Evolutionary conservation across 2,113 vertebrate genomes (phyloP).

Genomic region (Trematocara marginatum): DNA sequence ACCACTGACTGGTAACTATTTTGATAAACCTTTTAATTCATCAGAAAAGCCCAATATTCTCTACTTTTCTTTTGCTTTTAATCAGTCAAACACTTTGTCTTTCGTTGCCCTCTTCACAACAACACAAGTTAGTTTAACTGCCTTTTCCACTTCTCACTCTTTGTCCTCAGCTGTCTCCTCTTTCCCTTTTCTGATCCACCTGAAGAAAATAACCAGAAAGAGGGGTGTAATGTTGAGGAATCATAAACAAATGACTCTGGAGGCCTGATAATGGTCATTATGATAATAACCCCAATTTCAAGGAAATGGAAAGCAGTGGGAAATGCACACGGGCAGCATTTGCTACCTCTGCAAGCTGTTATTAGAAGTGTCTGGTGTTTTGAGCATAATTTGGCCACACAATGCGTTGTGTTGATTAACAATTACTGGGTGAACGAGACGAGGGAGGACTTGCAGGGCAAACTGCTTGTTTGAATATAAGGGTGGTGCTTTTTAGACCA

Average conservation of each 20-base stretch:
- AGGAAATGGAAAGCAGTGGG: slow-evolving; percentile 67
- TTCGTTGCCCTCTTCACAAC: background rate
- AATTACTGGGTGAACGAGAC: slow-evolving; percentile 48
- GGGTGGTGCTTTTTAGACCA: slow-evolving; percentile 42
- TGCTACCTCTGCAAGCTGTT: slow-evolving; percentile 26
- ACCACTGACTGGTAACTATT: background rate
- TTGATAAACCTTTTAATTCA: background rate
- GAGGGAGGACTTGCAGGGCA: slow-evolving; percentile 27
- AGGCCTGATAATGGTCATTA: slow-evolving; percentile 62
- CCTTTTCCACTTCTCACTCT: background rate
- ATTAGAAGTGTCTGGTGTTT: slow-evolving; percentile 52
- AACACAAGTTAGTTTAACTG: background rate
- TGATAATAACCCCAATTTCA: slow-evolving; percentile 57
- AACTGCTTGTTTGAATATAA: slow-evolving; percentile 44
- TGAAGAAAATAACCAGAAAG: background rate
- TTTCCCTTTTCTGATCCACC: background rate
- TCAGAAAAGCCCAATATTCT: background rate
- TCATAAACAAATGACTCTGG: slow-evolving; percentile 45
- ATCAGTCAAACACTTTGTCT: background rate
- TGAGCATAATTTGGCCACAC: slow-evolving; percentile 38
- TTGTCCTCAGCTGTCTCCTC: background rate
- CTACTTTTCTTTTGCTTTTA: background rate
- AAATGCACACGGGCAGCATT: background rate
- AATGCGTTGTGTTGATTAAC: slow-evolving; percentile 64
- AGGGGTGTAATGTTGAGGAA: slow-evolving; percentile 7